These are phyloP conservation scores for Incurvaria masculella DNA, from an alignment of 2,888 invertebrate species.

Conservation along the genomic window DNA sequence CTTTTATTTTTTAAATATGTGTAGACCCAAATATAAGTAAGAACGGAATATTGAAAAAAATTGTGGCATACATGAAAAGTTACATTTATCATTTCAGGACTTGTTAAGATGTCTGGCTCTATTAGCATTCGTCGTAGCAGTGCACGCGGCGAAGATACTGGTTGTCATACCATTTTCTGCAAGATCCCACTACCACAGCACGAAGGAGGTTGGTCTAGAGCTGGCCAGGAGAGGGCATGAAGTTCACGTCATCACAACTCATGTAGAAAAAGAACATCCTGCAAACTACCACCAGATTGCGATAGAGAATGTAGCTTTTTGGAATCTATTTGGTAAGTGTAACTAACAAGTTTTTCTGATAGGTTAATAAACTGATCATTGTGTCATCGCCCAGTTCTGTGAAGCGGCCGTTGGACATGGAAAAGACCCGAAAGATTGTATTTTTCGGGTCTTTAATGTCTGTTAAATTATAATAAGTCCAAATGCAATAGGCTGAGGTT, in stretches of 20 bases:
- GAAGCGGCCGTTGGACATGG: too few species aligned
- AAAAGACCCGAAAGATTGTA: too few species aligned
- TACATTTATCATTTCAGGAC: background rate
- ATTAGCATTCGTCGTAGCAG: background rate
- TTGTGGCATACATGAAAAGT: background rate
- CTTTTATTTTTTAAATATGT: too few species aligned
- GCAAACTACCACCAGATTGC: slow-evolving; percentile 11
- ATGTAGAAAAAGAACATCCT: slow-evolving; percentile 9
- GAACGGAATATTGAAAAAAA: too few species aligned
- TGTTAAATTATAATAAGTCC: too few species aligned
- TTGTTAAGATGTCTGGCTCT: background rate
- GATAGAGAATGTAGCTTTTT: slow-evolving; percentile 6
- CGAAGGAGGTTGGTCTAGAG: slow-evolving; percentile 12
- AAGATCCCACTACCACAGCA: slow-evolving; percentile 13
- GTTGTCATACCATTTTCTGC: slow-evolving; percentile 14
- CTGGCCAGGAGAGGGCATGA: slow-evolving; percentile 14
- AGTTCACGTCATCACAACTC: slow-evolving; percentile 12
- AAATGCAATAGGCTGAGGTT: too few species aligned
- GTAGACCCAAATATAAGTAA: too few species aligned
- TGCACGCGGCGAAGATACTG: slow-evolving; percentile 13
- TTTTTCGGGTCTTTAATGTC: too few species aligned
- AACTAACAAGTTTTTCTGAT: too few species aligned
- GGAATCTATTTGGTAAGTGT: slow-evolving; percentile 13
- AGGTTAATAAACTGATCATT: too few species aligned
- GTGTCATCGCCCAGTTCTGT: too few species aligned